A percentile compares a stretch with the other conserved stretches of the same genome.
Conservation (phyloP, 2,888 invertebrate species). For the Cephus pygmeus region DNA sequence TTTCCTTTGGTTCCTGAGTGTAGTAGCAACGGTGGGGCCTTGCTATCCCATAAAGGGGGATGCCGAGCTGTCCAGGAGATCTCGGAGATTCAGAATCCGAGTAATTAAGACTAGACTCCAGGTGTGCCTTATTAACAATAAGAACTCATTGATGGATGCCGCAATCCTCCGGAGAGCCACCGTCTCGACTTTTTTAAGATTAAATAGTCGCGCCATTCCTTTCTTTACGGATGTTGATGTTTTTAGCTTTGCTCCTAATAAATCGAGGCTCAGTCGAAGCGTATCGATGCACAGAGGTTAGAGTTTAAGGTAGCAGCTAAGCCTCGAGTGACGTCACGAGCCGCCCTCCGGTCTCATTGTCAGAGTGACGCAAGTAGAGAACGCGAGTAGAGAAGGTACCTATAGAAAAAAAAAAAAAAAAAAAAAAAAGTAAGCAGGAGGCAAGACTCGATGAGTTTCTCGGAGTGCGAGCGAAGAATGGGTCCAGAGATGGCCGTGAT, state of each 20-base stretch:
- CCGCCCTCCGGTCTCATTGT: conserved; percentile 10
- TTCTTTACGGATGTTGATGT: background rate
- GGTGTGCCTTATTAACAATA: background rate
- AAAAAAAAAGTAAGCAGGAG: conserved; percentile 10
- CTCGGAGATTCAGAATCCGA: background rate
- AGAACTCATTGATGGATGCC: conserved; percentile 38
- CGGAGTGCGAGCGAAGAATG: conserved; percentile 4
- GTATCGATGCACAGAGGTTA: background rate
- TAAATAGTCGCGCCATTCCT: background rate
- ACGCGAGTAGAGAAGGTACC: conserved; percentile 18
- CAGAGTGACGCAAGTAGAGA: conserved; percentile 16
- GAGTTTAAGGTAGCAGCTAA: background rate
- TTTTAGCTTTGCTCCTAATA: background rate
- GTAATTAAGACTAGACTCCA: background rate
- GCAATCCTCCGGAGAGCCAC: background rate
- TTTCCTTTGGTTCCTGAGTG: too few species aligned
- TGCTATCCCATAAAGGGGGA: background rate
- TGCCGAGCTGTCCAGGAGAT: background rate
- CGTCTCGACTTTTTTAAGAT: background rate
- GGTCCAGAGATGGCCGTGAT: background rate
- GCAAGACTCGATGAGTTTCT: conserved; percentile 16
- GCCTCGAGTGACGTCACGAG: background rate
- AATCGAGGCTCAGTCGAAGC: too few species aligned
- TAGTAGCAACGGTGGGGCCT: background rate
- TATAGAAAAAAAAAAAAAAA: background rate